Evolutionary conservation across 2,113 vertebrate genomes (phyloP), one percentile per base, ranked within the genome.

Genomic region (Gadus macrocephalus): DNA sequence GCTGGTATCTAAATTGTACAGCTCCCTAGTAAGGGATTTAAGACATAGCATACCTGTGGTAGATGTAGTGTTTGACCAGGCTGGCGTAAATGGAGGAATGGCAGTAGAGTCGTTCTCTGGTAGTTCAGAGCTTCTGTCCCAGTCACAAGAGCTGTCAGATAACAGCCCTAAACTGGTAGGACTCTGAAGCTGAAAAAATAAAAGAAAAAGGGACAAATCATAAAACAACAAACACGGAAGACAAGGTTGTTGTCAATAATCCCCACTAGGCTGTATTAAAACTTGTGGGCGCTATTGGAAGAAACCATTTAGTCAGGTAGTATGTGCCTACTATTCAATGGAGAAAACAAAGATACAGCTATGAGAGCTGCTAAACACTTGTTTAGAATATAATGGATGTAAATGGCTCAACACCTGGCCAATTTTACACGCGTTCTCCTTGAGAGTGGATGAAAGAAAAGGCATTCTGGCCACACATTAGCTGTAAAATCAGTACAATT

Each of bases 51-150:
- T 38, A 91, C 90, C 89, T 87, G 68, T 90, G 64, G 62, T 87
- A 89, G 67, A 89, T 85, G 64, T 79, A 76, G 69, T 87, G 85
- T 76, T 81, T 86, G 19, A 91, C 81, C 11, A 88, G 19, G 11
- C 20, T 55, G 17, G 55, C 68, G 42, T 86, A 90, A 53, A 90
- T 78, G 12, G 70, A 62, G 5, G 81, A 66, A n/a, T 88, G 66
- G 31, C 83, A 72, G 72, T 58, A 28, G 74, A 74, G 70, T 31
- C 79, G 62, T 91, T 82, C 6, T 70, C 83, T 69, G 84, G 83
- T 22, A 85, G 70, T 8, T 86, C 88, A 72, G 82, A 86, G 9
- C 53, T 68, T 1, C 74, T 78, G 0, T 87, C 74, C 90, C 89
- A 90, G 64, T 87, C 80, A 63, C 87, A 83, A 66, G 87, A 55